Evolutionary conservation across 2,888 invertebrate species (phyloP), one percentile per base, ranked within the genome.

Genomic region (Exocentrus adspersus): DNA sequence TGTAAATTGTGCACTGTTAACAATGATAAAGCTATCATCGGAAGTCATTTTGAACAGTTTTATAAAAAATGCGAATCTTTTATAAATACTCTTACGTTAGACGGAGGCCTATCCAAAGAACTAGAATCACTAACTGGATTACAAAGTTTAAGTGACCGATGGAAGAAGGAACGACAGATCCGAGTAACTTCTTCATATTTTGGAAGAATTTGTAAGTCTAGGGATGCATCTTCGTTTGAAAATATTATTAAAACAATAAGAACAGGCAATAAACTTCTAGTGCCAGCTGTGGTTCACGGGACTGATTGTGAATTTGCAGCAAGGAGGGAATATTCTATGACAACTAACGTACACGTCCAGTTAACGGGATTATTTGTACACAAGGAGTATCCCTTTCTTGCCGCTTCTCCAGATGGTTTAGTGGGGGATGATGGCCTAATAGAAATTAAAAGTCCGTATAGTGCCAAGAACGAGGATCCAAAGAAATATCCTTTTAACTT

Each of bases 361-460:
- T 16, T 28, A 24, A 19, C 12, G 2, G 58, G 58, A 17, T 30
- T 58, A 21, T 3, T 41, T 41, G 19, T 58, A 5, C 50, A 58
- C 42, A 58, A 41, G 10, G 6, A 42, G 0, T 50, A 43, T 21
- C 19, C 12, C 12, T 58, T 50, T 42, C 12, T 59, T 1, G 59
- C 30, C 2, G 59, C 30, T 2, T 59, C 59, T 14, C 42, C 51
- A 41, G 58, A 58, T 17, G 58, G 53, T 9, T 21, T 41, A 48
- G 17, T 61, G 1, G 28, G 43, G 12, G 46, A 52, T 19, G 62
- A 57, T 10, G 62, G 52, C 2, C 14, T 62, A 6, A 57, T 57
- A 12, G 62, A 57, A 43, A 56, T 62, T 12, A 52, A 57, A 52
- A 57, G 57, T 51, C 62, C 62, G 14, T 57, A 32, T 21, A 57